Evolutionary conservation across 2,113 vertebrate genomes (phyloP), one percentile per base, ranked within the genome.

Genomic region (Pyxicephalus adspersus): DNA sequence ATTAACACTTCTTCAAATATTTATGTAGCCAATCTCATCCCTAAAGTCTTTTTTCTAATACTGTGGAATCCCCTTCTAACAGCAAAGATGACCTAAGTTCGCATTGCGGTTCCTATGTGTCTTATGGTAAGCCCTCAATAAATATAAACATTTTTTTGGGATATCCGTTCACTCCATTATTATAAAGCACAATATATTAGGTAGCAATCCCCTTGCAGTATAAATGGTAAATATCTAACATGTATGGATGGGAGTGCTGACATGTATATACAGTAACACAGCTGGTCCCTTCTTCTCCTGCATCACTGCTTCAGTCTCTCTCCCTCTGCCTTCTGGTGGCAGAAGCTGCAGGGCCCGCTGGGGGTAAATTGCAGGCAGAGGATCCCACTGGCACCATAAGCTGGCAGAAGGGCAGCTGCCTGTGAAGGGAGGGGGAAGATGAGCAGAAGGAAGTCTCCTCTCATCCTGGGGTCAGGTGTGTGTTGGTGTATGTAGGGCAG

Each of bases 331-430:
- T 64, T 77, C 75, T 22, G 15, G 74, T 71, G 79, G 73, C 8
- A 72, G 78, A 2, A 64, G 34, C 23, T 51, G 13, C 1, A 31
- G 0, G 67, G 80, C 31, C 80, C 71, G 52, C 80, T 81, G 80
- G 80, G 80, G 80, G 80, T 75, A 75, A 45, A 81, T 81, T 74
- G 71, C 80, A 60, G 80, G 80, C 80, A 81, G 70, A 74, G 72
- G 60, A 74, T 81, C 80, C 80, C 80, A 81, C 80, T 81, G 81
- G 84, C 82, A 84, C 85, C 66, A 64, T 64, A 64, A 78, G 76
- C 78, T 73, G 73, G 82, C 78, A 64, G 66, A 80, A 82, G 89
- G 85, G 88, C 87, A 86, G 86, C 86, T 84, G 85, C 87, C 78
- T 79, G 84, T 0, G 85, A 77, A 77, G 84, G 83, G 13, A 84